Evolutionary conservation across 2,797 vertebrate species (phyloP).

Genomic region (Chloroceryle inda): DNA sequence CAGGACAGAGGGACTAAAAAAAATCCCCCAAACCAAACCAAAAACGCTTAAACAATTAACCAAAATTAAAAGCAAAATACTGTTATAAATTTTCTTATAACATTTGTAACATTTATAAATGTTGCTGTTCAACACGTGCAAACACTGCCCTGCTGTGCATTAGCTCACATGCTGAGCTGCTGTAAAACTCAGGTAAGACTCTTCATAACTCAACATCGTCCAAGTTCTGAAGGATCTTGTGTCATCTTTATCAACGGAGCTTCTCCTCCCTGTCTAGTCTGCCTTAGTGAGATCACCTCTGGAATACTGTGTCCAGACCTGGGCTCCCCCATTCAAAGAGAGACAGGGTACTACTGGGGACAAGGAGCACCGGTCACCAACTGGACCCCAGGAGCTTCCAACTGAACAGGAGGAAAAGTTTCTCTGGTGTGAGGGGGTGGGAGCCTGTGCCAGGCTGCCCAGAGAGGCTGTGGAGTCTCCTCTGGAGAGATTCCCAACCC

Average conservation of each 20-base stretch:
- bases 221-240: not conserved
- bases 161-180: not conserved
- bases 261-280: not conserved
- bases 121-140: not conserved
- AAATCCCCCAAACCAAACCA: not conserved
- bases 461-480: too few relatives aligned
- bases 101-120: not conserved
- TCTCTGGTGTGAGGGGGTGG: too few relatives aligned
- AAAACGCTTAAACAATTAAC: not conserved
- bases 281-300: not conserved
- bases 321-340: not conserved
- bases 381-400: too few relatives aligned
- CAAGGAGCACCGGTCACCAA: too few relatives aligned
- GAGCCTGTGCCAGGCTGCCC: too few relatives aligned
- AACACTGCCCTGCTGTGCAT: accelerated
- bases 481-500: too few relatives aligned
- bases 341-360: not conserved
- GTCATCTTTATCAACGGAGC: not conserved
- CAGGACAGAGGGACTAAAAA: not conserved
- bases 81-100: not conserved
- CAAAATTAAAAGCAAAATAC: not conserved
- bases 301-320: too few relatives aligned
- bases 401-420: too few relatives aligned
- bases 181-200: not conserved
- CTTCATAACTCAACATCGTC: not conserved